phyloP scores from a whole-genome alignment of 2,797 vertebrate genomes.

The Phaenicophaeus curvirostris region DNA sequence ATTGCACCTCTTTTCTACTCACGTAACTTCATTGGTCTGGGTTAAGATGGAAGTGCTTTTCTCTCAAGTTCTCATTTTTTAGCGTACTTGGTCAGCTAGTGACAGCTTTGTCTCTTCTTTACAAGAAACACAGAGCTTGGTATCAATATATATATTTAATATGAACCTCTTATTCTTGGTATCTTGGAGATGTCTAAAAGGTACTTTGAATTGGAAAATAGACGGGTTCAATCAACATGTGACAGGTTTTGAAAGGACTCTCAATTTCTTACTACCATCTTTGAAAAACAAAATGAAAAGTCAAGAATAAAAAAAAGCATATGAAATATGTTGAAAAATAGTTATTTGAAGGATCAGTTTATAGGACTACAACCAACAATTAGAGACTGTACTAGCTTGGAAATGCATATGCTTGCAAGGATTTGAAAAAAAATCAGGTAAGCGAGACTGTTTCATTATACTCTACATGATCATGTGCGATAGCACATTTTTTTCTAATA shows the following conservation, averaged over 20 bases:
- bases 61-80: not conserved
- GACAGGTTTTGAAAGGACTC: conserved; percentile 19
- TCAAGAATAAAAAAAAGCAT: not conserved
- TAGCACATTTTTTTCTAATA: not conserved
- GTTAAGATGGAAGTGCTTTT: conserved; percentile 20
- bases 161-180: not conserved
- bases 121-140: not conserved
- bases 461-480: not conserved
- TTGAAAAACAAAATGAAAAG: not conserved
- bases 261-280: not conserved
- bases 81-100: not conserved
- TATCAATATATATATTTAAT: conserved; percentile 38
- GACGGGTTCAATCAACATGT: conserved; percentile 23
- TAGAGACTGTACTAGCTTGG: not conserved
- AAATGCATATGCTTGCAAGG: not conserved
- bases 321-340: not conserved
- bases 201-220: conserved; percentile 43
- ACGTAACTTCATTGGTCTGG: not conserved
- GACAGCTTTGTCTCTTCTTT: not conserved
- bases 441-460: not conserved
- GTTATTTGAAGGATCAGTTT: not conserved
- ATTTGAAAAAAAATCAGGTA: not conserved
- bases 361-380: not conserved
- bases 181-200: not conserved
- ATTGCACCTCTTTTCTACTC: not conserved